Percentiles rank a stretch among this genome's conserved stretches.
Conservation (phyloP, 2,888 invertebrate species). For the Gymnosoma rotundatum region DNA sequence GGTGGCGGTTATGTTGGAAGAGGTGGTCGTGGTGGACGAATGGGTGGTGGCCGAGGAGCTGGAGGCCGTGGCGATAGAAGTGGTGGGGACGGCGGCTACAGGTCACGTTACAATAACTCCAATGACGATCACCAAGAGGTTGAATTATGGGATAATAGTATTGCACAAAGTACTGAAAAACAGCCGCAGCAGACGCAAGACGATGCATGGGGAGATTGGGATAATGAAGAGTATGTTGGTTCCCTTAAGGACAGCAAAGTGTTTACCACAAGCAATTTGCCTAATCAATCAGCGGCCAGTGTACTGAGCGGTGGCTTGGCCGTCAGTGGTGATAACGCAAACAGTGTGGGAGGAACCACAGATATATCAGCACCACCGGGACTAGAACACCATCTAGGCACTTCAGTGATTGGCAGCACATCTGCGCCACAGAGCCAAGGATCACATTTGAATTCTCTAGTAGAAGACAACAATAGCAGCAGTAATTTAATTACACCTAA, state of each 20-base stretch:
- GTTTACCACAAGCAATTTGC: constrained; percentile 87
- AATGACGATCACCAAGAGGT: constrained; percentile 82
- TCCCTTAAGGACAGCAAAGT: constrained; percentile 97
- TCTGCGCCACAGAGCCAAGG: constrained; percentile 73
- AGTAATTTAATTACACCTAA: constrained; percentile 71
- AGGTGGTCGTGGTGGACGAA: constrained; percentile 82
- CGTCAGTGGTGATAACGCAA: constrained; percentile 65
- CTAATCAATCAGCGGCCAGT: constrained; percentile 78
- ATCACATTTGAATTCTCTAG: constrained; percentile 78
- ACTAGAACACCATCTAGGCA: constrained; percentile 81
- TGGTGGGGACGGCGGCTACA: constrained; percentile 78
- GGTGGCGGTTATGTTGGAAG: constrained; percentile 82
- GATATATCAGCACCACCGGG: constrained; percentile 82
- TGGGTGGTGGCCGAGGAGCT: constrained; percentile 82
- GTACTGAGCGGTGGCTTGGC: constrained; percentile 75
- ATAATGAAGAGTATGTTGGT: constrained; percentile 97
- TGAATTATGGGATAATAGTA: constrained; percentile 85
- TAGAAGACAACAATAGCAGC: constrained; percentile 76
- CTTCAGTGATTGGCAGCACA: constrained; percentile 71
- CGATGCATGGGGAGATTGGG: constrained; percentile 89
- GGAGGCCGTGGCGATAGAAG: constrained; percentile 84
- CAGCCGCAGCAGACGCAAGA: constrained; percentile 79
- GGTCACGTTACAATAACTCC: constrained; percentile 77
- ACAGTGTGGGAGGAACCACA: constrained; percentile 46
- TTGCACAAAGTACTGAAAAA: constrained; percentile 81